These are phyloP conservation scores for Drosophila punjabiensis DNA, from an alignment of 1,140 invertebrate species.

Conservation along the genomic window DNA sequence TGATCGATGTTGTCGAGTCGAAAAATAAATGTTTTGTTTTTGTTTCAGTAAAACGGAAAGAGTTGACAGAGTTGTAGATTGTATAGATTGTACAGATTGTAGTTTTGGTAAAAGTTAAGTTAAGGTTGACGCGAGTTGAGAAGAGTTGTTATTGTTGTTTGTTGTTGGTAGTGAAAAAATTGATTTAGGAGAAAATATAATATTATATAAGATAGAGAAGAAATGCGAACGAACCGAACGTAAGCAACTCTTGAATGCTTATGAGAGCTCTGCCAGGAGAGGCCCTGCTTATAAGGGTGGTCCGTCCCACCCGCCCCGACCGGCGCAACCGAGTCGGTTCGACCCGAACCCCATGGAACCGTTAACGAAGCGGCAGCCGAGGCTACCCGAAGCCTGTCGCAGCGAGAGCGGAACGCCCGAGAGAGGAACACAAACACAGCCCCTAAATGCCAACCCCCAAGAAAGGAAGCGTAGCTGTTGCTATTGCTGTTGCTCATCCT, in stretches of 20 bases:
- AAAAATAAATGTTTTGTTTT: conserved; percentile 63
- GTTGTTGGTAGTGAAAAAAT: conserved; percentile 83
- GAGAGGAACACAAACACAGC: conserved; percentile 55
- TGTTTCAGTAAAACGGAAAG: conserved; percentile 52
- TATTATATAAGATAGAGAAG: conserved; percentile 86
- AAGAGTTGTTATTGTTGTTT: conserved; percentile 76
- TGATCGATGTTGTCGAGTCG: conserved; percentile 45
- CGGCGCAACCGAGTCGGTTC: conserved; percentile 3
- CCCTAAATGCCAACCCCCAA: conserved; percentile 73
- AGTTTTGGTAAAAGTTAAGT: conserved; percentile 70
- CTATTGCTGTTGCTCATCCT: conserved; percentile 71
- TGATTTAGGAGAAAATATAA: conserved; percentile 85
- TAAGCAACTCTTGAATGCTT: conserved; percentile 86
- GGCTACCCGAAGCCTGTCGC: conserved; percentile 6
- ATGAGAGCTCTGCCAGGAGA: conserved; percentile 70
- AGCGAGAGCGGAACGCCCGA: conserved; percentile 18
- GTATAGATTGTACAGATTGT: conserved; percentile 39
- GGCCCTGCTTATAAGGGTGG: conserved; percentile 80
- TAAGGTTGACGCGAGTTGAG: conserved; percentile 77
- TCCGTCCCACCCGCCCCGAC: conserved; percentile 1
- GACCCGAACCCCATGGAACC: conserved; percentile 5
- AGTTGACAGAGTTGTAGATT: conserved; percentile 59
- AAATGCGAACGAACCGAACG: conserved; percentile 86
- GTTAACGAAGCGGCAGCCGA: conserved; percentile 6
- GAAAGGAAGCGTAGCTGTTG: conserved; percentile 67